Percentiles rank a stretch among this genome's conserved stretches.
Evolutionary conservation across 2,888 invertebrate genomes (phyloP).

Genomic region (Mythimna albipuncta): DNA sequence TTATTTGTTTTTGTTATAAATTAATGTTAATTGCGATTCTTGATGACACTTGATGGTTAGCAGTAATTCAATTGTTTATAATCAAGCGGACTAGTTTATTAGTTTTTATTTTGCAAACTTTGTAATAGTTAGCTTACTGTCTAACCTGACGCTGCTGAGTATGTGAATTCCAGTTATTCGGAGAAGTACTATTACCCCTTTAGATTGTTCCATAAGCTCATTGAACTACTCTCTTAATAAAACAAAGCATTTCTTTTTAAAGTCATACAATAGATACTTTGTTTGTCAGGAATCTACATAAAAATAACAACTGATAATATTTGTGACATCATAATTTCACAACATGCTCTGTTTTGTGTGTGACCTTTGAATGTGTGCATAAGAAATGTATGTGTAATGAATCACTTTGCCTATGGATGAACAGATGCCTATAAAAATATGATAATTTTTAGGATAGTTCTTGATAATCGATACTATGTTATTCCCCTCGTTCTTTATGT

Average conservation of each 20-base stretch:
- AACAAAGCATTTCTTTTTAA: conserved; percentile 25
- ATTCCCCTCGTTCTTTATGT: conserved; percentile 24
- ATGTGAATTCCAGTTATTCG: not conserved
- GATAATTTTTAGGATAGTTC: conserved; percentile 30
- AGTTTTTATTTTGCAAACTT: not conserved
- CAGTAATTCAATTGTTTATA: too few species aligned
- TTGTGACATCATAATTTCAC: conserved; percentile 34
- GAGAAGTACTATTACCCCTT: not conserved
- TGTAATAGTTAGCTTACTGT: not conserved
- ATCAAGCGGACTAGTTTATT: too few species aligned
- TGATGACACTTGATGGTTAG: too few species aligned
- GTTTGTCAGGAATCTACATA: conserved; percentile 16
- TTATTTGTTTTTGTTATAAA: too few species aligned
- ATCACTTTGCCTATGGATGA: conserved; percentile 27
- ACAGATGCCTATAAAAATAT: conserved; percentile 41
- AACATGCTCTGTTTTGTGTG: not conserved
- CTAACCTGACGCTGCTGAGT: not conserved
- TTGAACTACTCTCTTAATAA: conserved; percentile 9
- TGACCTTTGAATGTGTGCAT: conserved; percentile 15
- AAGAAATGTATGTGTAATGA: conserved; percentile 12
- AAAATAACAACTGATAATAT: conserved; percentile 35
- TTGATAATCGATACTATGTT: conserved; percentile 33
- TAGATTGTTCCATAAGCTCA: not conserved
- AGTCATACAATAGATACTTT: conserved; percentile 9
- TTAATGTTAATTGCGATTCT: too few species aligned